phyloP scores from a whole-genome alignment of 2,797 vertebrate species.

The Enteromius unitaeniatus region DNA sequence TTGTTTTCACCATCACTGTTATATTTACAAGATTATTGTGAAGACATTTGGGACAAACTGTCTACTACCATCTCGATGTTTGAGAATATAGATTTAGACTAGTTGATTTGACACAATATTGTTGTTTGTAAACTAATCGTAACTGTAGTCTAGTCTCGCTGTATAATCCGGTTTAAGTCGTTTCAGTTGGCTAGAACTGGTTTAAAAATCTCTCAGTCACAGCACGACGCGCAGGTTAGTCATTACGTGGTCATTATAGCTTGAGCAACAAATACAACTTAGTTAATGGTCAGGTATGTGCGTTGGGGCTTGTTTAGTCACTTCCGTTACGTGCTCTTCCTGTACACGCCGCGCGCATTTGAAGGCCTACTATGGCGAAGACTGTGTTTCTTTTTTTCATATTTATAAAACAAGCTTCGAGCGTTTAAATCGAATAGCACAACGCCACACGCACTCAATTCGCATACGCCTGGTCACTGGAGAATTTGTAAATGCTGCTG shows the following conservation, averaged over 20 bases:
- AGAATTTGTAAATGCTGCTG: too few relatives aligned
- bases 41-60: background rate
- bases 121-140: background rate
- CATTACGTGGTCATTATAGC: background rate
- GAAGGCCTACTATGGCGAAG: background rate
- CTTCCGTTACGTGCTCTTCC: constrained; percentile 41
- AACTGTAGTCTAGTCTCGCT: background rate
- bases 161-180: background rate
- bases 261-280: constrained; percentile 22
- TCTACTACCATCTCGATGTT: background rate
- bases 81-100: background rate
- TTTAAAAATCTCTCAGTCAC: background rate
- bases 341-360: constrained; percentile 23
- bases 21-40: background rate
- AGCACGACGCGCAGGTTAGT: constrained; percentile 5
- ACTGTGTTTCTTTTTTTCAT: background rate
- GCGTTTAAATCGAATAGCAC: background rate
- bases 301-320: constrained; percentile 17
- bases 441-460: background rate
- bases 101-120: background rate
- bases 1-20: background rate
- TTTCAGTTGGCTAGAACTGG: background rate
- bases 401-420: background rate
- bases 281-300: constrained; percentile 11
- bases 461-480: background rate